phyloP scores from a whole-genome alignment of 2,888 invertebrate species.

The Antheraea assamensis region DNA sequence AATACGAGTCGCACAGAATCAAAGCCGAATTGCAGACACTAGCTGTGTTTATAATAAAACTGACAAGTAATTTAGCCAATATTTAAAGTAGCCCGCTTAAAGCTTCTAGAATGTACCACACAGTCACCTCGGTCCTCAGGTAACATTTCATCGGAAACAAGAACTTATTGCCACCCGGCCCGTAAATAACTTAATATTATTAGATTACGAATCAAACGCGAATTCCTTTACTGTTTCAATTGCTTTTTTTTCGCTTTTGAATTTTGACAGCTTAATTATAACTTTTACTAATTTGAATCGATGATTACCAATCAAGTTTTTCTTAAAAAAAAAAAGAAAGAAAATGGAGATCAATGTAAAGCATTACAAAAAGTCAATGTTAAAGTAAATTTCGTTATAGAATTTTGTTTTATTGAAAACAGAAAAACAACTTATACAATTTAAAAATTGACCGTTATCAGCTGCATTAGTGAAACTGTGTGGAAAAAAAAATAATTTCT shows the following conservation, averaged over 20 bases:
- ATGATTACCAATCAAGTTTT: neutral
- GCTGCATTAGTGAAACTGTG: no score
- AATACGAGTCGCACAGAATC: no score
- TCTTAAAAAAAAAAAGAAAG: neutral
- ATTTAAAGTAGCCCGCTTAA: neutral
- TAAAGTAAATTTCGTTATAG: neutral
- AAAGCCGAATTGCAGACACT: no score
- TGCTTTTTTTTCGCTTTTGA: constrained; percentile 1
- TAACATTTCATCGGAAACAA: constrained; percentile 75
- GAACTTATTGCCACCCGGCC: constrained; percentile 67
- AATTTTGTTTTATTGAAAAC: no score
- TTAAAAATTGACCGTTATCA: no score
- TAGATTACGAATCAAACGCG: constrained; percentile 72
- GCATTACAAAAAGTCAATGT: no score
- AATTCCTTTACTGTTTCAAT: constrained; percentile 40
- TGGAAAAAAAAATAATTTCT: no score
- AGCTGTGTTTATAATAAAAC: neutral
- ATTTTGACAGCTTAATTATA: neutral
- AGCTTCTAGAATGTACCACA: constrained; percentile 38
- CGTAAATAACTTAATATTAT: constrained; percentile 75
- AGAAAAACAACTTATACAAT: no score
- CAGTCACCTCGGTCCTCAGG: constrained; percentile 40
- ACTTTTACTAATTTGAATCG: neutral
- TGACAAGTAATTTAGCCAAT: neutral
- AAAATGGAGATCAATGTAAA: no score